Base-by-base conservation (phyloP, 1,140 invertebrate species). In the Cyclargus thomasi region DNA sequence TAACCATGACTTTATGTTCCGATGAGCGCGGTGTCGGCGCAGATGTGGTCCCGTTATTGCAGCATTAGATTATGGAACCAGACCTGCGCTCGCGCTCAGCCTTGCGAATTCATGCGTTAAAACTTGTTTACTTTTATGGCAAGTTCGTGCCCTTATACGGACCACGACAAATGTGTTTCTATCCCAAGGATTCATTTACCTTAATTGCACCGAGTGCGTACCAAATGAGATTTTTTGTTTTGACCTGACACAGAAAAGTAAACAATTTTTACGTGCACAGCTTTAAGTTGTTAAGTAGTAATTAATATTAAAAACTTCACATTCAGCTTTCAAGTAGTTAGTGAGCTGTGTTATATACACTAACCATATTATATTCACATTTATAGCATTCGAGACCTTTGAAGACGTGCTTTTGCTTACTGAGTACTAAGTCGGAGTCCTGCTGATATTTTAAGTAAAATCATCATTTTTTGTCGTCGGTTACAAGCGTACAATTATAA, bases 101-200 rank as follows among this genome's bases (percentile, higher is more conserved):
- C 78, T 64, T 68, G 85, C 86, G 86, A 88, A 81, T 79, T 79
- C 73, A 81, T 76, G 76, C 75, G 80, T 82, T 81, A 74, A 85
- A 85, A 82, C 83, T 79, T 85, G 83, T 85, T 86, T 84, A 83
- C 84, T 80, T 86, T 81, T 86, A 85, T 82, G 83, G 86, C 78
- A 82, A 79, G 65, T 21, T 73, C 73, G 53, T 70, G 39, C 66
- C 84, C 83, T 71, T 83, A 76, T 78, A 84, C 72, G 81, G 82
- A 63, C 63, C 68, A 69, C 70, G 74, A 82, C 79, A 76, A 82
- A 83, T 81, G 79, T 75, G 77, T 75, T 74, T 72, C 79, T 80
- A 81, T 84, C 83, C 83, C 77, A 82, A 81, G 82, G 81, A 81
- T 82, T 73, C 75, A 72, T 82, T 83, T 82, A 80, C 71, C 68